Evolutionary conservation across 2,113 vertebrate species (phyloP).

Genomic region (Rhizomys pruinosus): DNA sequence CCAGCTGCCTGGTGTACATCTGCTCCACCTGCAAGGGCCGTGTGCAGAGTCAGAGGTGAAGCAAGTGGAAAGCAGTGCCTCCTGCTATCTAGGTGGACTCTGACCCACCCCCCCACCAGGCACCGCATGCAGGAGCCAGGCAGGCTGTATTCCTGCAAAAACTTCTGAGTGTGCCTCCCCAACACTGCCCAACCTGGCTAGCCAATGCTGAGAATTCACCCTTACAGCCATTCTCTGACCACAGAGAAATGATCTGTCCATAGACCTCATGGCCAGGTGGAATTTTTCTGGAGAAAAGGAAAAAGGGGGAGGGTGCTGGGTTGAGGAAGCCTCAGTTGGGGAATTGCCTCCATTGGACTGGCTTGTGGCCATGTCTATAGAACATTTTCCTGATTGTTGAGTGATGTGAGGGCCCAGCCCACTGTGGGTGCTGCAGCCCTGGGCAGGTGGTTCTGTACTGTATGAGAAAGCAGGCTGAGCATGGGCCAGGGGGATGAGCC

Average conservation of each 20-base stretch:
- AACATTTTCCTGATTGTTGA: too few relatives aligned
- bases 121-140: not conserved
- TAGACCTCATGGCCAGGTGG: not conserved
- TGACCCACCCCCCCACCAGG: not conserved
- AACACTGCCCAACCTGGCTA: rapidly evolving
- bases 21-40: constrained; percentile 85
- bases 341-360: too few relatives aligned
- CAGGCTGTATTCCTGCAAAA: rapidly evolving
- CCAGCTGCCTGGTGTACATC: constrained; percentile 83
- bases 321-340: too few relatives aligned
- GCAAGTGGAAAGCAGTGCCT: not conserved
- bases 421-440: too few relatives aligned
- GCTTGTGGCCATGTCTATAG: too few relatives aligned
- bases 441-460: too few relatives aligned
- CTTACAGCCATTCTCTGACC: not conserved
- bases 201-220: not conserved
- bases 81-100: not conserved
- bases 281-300: not conserved
- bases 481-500: too few relatives aligned
- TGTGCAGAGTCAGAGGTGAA: not conserved
- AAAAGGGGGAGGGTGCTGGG: too few relatives aligned
- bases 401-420: too few relatives aligned
- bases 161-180: not conserved
- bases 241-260: not conserved
- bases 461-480: too few relatives aligned